Evolutionary conservation across 2,113 vertebrate genomes (phyloP).

Genomic region (Mesitornis unicolor): DNA sequence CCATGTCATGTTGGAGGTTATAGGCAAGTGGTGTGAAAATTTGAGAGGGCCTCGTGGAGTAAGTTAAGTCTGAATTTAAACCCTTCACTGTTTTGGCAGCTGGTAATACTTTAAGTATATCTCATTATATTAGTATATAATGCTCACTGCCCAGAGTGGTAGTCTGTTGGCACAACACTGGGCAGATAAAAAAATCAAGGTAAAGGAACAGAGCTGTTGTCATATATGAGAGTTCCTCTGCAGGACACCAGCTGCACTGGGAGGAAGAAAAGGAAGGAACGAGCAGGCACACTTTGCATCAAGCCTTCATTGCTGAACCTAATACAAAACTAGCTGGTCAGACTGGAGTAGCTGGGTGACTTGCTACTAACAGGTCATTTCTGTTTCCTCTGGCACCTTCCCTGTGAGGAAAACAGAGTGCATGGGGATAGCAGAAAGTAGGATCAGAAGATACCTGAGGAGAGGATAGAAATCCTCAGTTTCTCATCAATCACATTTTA

Average conservation of each 20-base stretch:
- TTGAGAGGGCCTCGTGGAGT: not conserved
- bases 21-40: not conserved
- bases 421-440: not conserved
- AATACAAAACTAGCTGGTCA: not conserved
- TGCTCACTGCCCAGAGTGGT: not conserved
- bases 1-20: accelerated
- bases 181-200: not conserved
- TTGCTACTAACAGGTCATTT: not conserved
- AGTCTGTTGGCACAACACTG: not conserved
- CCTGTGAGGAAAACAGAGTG: not conserved
- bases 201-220: not conserved
- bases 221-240: not conserved
- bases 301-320: not conserved
- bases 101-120: not conserved
- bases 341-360: not conserved
- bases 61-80: not conserved
- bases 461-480: not conserved
- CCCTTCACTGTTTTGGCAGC: not conserved
- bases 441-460: not conserved
- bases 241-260: not conserved
- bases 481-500: not conserved
- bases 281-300: not conserved
- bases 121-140: not conserved
- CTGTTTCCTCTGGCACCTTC: not conserved
- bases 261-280: not conserved